Conservation (phyloP, 2,113 vertebrate genomes). For the Thalassoma bifasciatum region DNA sequence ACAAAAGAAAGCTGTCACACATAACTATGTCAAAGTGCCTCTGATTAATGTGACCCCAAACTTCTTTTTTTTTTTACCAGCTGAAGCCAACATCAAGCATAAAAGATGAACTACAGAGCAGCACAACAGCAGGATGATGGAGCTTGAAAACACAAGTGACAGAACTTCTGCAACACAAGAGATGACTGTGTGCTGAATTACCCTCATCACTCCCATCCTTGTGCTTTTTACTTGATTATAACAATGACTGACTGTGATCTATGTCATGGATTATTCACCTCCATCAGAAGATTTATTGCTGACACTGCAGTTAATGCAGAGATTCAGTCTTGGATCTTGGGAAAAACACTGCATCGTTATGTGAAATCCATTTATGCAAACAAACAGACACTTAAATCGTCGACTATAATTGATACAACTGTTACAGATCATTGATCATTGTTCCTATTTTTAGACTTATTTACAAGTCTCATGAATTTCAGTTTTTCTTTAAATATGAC, state of each 20-base stretch:
- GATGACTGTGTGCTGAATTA: neutral
- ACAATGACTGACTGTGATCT: neutral
- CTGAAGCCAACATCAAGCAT: slow-evolving; percentile 74
- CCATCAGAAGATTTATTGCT: slow-evolving; percentile 1
- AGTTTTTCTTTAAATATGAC: neutral
- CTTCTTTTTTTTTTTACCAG: slow-evolving; percentile 67
- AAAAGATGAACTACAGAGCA: slow-evolving; percentile 60
- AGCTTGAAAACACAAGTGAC: neutral
- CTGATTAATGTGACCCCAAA: neutral
- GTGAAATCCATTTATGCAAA: neutral
- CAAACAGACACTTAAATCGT: neutral
- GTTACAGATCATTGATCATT: neutral
- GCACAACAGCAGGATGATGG: neutral
- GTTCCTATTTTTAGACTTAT: neutral
- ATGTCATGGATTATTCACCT: neutral
- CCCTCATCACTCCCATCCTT: neutral
- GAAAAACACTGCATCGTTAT: neutral
- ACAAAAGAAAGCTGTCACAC: too few species aligned
- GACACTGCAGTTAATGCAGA: slow-evolving; percentile 13
- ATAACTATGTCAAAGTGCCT: neutral
- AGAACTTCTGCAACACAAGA: neutral
- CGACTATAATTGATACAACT: neutral
- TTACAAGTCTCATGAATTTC: neutral
- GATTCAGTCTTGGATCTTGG: neutral
- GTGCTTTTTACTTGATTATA: neutral